These are phyloP conservation scores for Numenius phaeopus DNA, from an alignment of 2,797 vertebrate species.

Conservation along the genomic window DNA sequence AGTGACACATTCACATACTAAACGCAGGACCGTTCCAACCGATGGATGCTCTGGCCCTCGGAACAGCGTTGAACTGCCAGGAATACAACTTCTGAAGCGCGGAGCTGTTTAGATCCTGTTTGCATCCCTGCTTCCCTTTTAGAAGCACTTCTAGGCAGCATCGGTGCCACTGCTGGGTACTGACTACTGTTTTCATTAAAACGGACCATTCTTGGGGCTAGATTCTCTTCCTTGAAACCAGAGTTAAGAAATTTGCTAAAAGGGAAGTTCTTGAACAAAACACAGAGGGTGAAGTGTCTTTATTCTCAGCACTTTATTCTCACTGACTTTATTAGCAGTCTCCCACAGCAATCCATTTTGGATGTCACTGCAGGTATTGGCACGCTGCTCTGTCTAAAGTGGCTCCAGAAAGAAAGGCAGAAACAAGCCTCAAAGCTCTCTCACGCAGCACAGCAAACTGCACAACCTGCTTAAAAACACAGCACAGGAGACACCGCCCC, in stretches of 20 bases:
- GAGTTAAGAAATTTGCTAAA: neutral
- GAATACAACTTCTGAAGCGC: neutral
- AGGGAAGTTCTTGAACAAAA: neutral
- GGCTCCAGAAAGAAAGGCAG: neutral
- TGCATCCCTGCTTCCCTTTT: neutral
- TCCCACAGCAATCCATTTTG: rapidly evolving
- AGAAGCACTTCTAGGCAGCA: neutral
- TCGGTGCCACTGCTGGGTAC: neutral
- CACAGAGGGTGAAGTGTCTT: neutral
- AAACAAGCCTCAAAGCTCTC: neutral
- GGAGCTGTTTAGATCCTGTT: neutral
- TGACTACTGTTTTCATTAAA: neutral
- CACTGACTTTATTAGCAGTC: neutral
- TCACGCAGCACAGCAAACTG: neutral
- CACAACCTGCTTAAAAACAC: neutral
- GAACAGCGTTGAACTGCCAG: neutral
- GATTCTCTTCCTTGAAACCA: neutral
- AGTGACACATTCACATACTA: neutral
- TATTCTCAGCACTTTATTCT: neutral
- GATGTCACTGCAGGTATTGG: neutral
- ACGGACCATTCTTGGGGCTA: neutral
- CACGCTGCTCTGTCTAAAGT: neutral
- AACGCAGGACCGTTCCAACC: rapidly evolving
- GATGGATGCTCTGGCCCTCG: too few relatives aligned
- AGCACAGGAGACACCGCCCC: neutral